These are phyloP conservation scores for Polydrusus cervinus DNA, from an alignment of 2,888 invertebrate species.

Conservation along the genomic window DNA sequence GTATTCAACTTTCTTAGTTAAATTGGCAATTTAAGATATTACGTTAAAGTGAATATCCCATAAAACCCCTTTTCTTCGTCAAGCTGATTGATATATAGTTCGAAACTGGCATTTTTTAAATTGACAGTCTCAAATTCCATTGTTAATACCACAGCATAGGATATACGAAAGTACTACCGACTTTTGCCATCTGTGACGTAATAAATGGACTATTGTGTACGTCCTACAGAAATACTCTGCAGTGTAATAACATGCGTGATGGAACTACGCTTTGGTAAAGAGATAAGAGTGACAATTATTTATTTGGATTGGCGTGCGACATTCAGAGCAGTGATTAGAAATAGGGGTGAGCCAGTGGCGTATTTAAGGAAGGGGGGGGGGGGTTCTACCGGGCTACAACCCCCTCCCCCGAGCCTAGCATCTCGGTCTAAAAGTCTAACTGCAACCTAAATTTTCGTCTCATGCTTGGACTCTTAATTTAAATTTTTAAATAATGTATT, in stretches of 20 bases:
- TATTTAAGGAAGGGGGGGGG: too few relatives aligned
- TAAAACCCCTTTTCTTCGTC: too few relatives aligned
- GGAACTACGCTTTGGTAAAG: constrained; percentile 60
- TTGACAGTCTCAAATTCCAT: constrained; percentile 43
- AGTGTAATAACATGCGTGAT: constrained; percentile 69
- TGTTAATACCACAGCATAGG: constrained; percentile 27
- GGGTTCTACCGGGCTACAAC: too few relatives aligned
- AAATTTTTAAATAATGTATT: too few relatives aligned
- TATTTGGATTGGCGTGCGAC: constrained; percentile 45
- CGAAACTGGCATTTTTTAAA: constrained; percentile 30
- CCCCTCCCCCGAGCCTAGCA: too few relatives aligned
- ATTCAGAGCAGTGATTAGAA: constrained; percentile 41
- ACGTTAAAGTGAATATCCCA: too few relatives aligned
- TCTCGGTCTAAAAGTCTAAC: too few relatives aligned
- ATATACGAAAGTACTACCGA: constrained; percentile 41
- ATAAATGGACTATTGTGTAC: constrained; percentile 70
- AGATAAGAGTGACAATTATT: constrained; percentile 48
- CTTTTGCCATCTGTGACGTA: constrained; percentile 60
- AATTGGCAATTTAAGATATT: too few relatives aligned
- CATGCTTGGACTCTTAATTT: too few relatives aligned
- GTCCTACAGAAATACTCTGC: constrained; percentile 66
- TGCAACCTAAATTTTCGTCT: too few relatives aligned
- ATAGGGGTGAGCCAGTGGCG: background rate
- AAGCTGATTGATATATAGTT: constrained; percentile 11
- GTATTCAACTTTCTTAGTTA: too few relatives aligned